phyloP scores from a whole-genome alignment of 2,888 invertebrate species.

The Drosophila niveifrons region DNA sequence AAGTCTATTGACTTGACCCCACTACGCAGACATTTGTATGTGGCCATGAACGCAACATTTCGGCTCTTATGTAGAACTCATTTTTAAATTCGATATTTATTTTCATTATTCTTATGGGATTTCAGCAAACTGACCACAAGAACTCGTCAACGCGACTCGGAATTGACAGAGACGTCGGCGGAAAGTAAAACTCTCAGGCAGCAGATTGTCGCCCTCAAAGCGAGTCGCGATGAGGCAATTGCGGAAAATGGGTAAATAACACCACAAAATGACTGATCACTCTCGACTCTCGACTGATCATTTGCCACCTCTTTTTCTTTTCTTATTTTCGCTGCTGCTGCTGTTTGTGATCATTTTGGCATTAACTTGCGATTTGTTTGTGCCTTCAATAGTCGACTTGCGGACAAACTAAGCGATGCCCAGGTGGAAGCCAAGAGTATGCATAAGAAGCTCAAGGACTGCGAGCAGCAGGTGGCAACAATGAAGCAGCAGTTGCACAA shows the following conservation, averaged over 20 bases:
- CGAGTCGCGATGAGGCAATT: conserved; percentile 83
- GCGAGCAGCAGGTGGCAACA: conserved; percentile 90
- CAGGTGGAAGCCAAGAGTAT: conserved; percentile 88
- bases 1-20: conserved; percentile 42
- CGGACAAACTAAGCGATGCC: conserved; percentile 89
- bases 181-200: conserved; percentile 84
- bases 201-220: conserved; percentile 82
- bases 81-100: not conserved
- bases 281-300: conserved; percentile 17
- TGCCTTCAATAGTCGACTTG: conserved; percentile 87
- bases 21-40: not conserved
- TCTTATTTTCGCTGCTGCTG: not conserved
- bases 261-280: not conserved
- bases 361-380: conserved; percentile 15
- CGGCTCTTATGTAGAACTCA: not conserved
- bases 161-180: conserved; percentile 82
- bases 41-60: conserved; percentile 22
- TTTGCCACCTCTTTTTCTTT: conserved; percentile 46
- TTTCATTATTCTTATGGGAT: conserved; percentile 10
- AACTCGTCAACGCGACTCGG: conserved; percentile 80
- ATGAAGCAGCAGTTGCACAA: conserved; percentile 92
- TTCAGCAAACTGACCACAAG: conserved; percentile 76
- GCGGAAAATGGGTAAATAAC: conserved; percentile 84
- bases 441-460: conserved; percentile 89
- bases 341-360: not conserved